phyloP scores from a whole-genome alignment of 2,113 vertebrate species.

The Casuarius casuarius region DNA sequence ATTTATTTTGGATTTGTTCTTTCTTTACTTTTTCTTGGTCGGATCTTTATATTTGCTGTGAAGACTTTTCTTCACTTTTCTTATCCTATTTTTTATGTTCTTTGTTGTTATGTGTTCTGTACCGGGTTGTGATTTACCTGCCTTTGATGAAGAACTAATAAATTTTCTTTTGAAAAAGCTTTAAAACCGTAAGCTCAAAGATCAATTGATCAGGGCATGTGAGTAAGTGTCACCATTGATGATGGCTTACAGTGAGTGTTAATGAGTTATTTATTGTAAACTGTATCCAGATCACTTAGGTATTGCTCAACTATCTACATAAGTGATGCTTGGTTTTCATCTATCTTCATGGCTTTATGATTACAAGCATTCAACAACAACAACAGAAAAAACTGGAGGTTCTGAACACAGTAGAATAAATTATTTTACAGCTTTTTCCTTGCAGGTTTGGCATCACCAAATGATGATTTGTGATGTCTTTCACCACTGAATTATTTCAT shows the following conservation, averaged over 20 bases:
- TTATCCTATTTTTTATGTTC: background rate
- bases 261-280: background rate
- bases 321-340: background rate
- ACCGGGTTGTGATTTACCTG: background rate
- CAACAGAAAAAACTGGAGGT: background rate
- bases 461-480: background rate
- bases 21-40: background rate
- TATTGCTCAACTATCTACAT: background rate
- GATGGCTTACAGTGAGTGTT: background rate
- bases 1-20: background rate
- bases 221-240: background rate
- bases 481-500: background rate
- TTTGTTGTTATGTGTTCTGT: background rate
- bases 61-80: accelerated
- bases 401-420: background rate
- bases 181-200: background rate
- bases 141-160: background rate
- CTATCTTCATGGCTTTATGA: background rate
- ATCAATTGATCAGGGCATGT: background rate
- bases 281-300: background rate
- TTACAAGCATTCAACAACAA: background rate
- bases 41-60: background rate
- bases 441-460: background rate
- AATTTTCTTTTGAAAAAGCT: background rate
- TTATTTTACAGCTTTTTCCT: background rate